These are phyloP conservation scores for Biston stratarius DNA, from an alignment of 2,888 invertebrate genomes.

Conservation along the genomic window DNA sequence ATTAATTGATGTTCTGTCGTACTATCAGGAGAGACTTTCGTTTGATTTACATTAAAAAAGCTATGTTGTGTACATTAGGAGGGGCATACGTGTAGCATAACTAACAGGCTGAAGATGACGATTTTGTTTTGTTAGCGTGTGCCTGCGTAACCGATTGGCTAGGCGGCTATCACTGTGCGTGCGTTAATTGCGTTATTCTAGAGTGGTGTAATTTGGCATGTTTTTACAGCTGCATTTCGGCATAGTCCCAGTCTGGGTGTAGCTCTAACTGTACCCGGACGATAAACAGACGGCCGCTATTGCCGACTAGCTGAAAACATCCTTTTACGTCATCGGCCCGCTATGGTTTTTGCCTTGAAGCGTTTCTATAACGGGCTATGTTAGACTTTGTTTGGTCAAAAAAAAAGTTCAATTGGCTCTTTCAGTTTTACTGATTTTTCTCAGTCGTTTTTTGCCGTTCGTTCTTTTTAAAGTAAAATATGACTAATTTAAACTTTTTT, in stretches of 20 bases:
- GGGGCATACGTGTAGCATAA: too few species aligned
- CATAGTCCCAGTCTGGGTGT: constrained; percentile 72
- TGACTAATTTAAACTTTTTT: too few species aligned
- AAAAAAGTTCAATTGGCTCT: constrained; percentile 10
- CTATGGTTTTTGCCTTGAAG: constrained; percentile 70
- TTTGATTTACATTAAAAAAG: too few species aligned
- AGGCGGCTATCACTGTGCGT: constrained; percentile 39
- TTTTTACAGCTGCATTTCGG: constrained; percentile 83
- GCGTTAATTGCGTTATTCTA: constrained; percentile 61
- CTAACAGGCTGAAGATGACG: not conserved
- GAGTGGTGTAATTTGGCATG: constrained; percentile 74
- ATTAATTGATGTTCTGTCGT: too few species aligned
- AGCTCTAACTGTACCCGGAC: constrained; percentile 79
- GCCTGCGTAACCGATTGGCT: constrained; percentile 52
- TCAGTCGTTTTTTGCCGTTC: too few species aligned
- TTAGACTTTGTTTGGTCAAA: constrained; percentile 59
- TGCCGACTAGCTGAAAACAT: constrained; percentile 84
- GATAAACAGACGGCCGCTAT: constrained; percentile 83
- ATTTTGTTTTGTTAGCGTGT: constrained; percentile 33
- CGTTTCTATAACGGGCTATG: constrained; percentile 52
- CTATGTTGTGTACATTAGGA: too few species aligned
- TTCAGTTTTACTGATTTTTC: not conserved
- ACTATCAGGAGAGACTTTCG: too few species aligned
- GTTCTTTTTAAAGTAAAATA: too few species aligned
- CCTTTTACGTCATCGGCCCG: constrained; percentile 84